Evolutionary conservation across 1,140 invertebrate species (phyloP).

Genomic region (Euglossa dilemma): DNA sequence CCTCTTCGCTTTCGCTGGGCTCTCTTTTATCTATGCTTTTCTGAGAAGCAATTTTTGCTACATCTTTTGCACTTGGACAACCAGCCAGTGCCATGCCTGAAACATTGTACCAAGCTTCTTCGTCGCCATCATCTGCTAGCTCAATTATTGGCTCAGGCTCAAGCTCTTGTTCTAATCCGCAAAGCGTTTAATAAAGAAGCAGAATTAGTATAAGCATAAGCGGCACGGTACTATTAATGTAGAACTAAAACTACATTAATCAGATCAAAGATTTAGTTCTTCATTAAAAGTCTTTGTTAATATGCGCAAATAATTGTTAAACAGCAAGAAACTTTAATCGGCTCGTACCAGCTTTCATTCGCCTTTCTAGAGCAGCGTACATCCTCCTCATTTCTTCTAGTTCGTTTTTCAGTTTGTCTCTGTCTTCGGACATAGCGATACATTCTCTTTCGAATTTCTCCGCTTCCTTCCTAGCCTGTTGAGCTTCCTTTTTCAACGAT

Average conservation of each 20-base stretch:
- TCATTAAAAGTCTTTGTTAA: slow-evolving; percentile 10
- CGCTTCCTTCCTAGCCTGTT: slow-evolving; percentile 88
- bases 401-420: slow-evolving; percentile 89
- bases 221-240: neutral
- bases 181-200: slow-evolving; percentile 64
- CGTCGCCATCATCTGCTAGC: slow-evolving; percentile 73
- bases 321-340: slow-evolving; percentile 9
- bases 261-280: neutral
- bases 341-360: slow-evolving; percentile 80
- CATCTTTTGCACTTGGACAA: slow-evolving; percentile 81
- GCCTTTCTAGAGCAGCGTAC: slow-evolving; percentile 88
- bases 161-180: slow-evolving; percentile 53
- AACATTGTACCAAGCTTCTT: slow-evolving; percentile 77
- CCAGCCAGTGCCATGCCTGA: slow-evolving; percentile 82
- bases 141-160: slow-evolving; percentile 73
- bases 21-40: slow-evolving; percentile 78
- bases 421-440: slow-evolving; percentile 87
- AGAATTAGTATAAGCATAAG: slow-evolving; percentile 53
- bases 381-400: slow-evolving; percentile 90
- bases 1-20: slow-evolving; percentile 80
- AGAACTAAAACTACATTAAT: neutral
- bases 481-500: slow-evolving; percentile 89
- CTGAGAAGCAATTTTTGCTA: slow-evolving; percentile 79
- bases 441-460: slow-evolving; percentile 92
- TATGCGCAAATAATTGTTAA: neutral